A percentile compares a stretch with the other conserved stretches of the same genome.
Evolutionary conservation across 2,113 vertebrate species (phyloP).

Genomic region (Actinemys pallida): DNA sequence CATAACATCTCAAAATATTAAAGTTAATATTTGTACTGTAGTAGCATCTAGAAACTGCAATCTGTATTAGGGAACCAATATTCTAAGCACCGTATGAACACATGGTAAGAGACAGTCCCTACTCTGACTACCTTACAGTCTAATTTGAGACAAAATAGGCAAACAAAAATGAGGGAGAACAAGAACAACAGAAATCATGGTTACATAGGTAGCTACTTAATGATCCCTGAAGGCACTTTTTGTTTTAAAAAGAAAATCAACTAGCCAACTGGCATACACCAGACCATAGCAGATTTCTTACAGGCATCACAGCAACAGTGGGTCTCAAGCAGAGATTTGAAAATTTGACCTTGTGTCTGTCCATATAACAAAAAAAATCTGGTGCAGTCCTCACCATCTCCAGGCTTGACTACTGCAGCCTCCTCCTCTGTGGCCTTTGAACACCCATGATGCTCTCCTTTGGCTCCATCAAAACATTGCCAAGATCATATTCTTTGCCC

Average conservation of each 20-base stretch:
- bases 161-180: neutral
- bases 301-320: neutral
- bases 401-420: neutral
- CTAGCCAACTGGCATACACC: neutral
- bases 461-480: neutral
- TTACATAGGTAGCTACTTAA: neutral
- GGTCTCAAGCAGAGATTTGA: neutral
- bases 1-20: neutral
- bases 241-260: neutral
- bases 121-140: neutral
- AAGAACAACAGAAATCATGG: neutral
- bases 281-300: neutral
- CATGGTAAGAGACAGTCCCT: neutral
- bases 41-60: neutral
- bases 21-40: neutral
- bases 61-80: neutral
- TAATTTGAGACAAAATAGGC: neutral
- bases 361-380: neutral
- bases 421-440: neutral
- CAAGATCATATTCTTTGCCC: neutral
- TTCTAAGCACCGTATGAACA: neutral
- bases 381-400: neutral
- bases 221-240: neutral
- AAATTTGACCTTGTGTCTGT: neutral
- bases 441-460: neutral